Evolutionary conservation across 2,113 vertebrate species (phyloP), one percentile per base, ranked within the genome.

Genomic region (Silurus meridionalis): DNA sequence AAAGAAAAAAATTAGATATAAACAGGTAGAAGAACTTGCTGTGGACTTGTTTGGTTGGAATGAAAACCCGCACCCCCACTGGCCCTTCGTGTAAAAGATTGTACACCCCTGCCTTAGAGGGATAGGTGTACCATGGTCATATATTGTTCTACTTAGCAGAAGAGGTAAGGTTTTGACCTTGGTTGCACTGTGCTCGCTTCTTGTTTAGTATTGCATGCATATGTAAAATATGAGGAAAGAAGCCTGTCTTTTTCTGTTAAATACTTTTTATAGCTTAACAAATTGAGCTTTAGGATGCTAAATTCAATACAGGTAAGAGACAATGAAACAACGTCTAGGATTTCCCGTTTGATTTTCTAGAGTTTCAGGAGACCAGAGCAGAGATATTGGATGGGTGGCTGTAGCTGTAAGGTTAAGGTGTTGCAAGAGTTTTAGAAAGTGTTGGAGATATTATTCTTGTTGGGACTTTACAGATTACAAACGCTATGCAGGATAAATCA

Each of bases 401-500:
- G 6, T 58, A 17, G 19, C n/a, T 58, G 55, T 61, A 10, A 46
- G 55, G 52, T 60, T 0, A 19, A 80, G 28, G 15, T 37, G 19
- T 80, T 13, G 10, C 55, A 80, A 80, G 57, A 21, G 37, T 80
- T 28, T 4, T 61, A 61, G 57, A 60, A 46, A 28, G 17, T 48
- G 57, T 7, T 61, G 28, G 58, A 80, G 0, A 61, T 80, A 23
- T 61, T 80, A 10, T 9, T 80, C 60, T 80, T 80, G 28, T 80
- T 17, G 17, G 23, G 25, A 28, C 14, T 25, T 53, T 9, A n/a
- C 11, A 17, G 28, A 80, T 58, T 58, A 80, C 25, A 80, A 19
- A 80, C 5, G 57, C 78, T 80, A 80, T 60, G 77, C n/a, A 28
- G 14, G 23, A 61, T 23, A 58, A 80, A 80, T 60, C 28, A 48